Base-by-base conservation (phyloP, 2,888 invertebrate genomes). In the Brenthis daphne region DNA sequence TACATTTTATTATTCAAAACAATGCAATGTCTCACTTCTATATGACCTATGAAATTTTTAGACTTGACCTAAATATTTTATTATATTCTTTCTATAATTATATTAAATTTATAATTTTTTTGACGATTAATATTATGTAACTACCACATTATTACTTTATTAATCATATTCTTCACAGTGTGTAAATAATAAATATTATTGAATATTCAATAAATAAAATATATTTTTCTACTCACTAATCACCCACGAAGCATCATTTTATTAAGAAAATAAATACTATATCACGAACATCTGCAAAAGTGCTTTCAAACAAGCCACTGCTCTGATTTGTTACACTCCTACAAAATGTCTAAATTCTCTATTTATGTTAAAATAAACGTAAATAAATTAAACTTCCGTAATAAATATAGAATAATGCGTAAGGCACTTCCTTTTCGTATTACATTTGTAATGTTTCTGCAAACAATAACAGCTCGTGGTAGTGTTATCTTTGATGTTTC, bases 401-500 rank as follows among this genome's bases (percentile, higher is more conserved):
- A 56, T 12, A 67, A 50, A 55, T 61, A 50, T 55, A 67, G 60
- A 50, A 61, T 43, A 55, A 20, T 48, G 47, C 29, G 66, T 58
- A 37, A 61, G 64, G 29, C 61, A 61, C 20, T 63, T 63, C 43
- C 53, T 20, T 63, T 54, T 4, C 29, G 4, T 43, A 54, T 14
- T 57, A 43, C 50, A 65, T 67, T 65, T 67, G 74, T 81, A 80
- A 81, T 82, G 79, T 79, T 78, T 75, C 78, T 79, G 73, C 63
- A 70, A 73, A 77, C 8, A 37, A 37, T 37, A 79, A 81, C 72
- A 74, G 66, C 72, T 73, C 70, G 69, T 74, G 73, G 72, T 76
- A 70, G n/a, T n/a, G n/a, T 33, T 14, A 63, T 74, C 83, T 87
- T 85, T 86, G 82, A 85, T 80, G 80, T 79, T 78, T 76, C 80